Conservation (phyloP, 2,113 vertebrate genomes). For the Paracanthobrama guichenoti region DNA sequence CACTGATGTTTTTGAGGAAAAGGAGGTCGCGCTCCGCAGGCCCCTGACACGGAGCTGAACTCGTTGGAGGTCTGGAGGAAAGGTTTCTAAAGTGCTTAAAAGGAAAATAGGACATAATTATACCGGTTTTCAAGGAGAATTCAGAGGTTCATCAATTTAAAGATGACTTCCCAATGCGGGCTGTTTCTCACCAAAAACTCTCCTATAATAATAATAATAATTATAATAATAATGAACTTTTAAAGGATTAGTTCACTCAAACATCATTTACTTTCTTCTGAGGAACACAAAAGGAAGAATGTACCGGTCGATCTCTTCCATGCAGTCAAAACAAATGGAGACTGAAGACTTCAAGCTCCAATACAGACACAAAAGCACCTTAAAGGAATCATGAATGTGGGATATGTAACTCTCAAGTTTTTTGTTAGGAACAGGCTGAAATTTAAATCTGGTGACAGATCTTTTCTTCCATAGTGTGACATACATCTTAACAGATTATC, state of each 20-base stretch:
- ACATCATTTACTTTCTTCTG: background rate
- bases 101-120: conserved; percentile 20
- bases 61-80: conserved; percentile 26
- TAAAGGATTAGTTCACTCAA: background rate
- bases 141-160: conserved; percentile 13
- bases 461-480: too few relatives aligned
- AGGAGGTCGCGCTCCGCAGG: conserved; percentile 12
- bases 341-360: too few relatives aligned
- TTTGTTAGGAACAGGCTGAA: too few relatives aligned
- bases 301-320: background rate
- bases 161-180: background rate
- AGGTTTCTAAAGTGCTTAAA: conserved; percentile 27
- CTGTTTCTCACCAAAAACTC: background rate
- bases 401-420: too few relatives aligned
- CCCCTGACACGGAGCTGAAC: conserved; percentile 45
- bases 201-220: background rate
- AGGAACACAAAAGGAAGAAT: background rate
- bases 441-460: too few relatives aligned
- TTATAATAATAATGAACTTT: too few relatives aligned
- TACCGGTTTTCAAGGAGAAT: conserved; percentile 25
- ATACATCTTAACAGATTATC: too few relatives aligned
- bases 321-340: background rate
- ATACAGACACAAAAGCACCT: too few relatives aligned
- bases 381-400: too few relatives aligned
- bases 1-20: conserved; percentile 12